Base-by-base conservation (phyloP, 2,113 vertebrate genomes). In the Chaenogobius annularis region DNA sequence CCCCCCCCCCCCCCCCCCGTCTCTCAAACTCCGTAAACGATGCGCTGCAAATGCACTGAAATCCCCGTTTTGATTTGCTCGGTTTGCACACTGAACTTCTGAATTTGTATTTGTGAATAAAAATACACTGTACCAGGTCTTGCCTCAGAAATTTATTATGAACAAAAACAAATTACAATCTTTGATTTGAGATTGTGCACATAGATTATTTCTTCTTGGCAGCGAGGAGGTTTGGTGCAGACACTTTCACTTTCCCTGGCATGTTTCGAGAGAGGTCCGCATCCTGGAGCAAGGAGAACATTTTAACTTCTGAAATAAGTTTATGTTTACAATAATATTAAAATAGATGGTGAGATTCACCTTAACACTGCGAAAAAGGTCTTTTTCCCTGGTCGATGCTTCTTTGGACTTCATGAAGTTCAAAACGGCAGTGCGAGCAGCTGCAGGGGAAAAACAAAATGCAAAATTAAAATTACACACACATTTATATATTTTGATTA, bases 231-330 rank as follows among this genome's bases (percentile, higher is more conserved):
- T 99, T 97, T 0, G 98, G 98, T 14, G 98, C 97, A 0, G 97
- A 99, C 12, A 99, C 95, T 83, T 99, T 99, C 5, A 99, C 97
- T 90, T 98, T 99, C 1, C 98, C 98, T 0, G 98, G 97, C 82
- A 99, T 96, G 75, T 99, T 99, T 80, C 98, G 93, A 64, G 96
- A 98, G 46, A 99, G 89, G 71, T 99, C 98, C 0, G 94, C 95
- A 65, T 99, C 98, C 98, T 99, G 61, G n/a, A 68, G 75, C 83
- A 91, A 37, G 7, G 64, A n/a, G 15, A 13, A 47, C 37, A 7
- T 40, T 40, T 40, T n/a, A 3, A 9, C 37, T 7, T 40, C 37
- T 40, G 3, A 9, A 40, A 40, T 40, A 7, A 40, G 0, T 40
- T 6, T 40, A 40, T 40, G 37, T 40, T 40, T 9, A 40, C 37